Evolutionary conservation across 1,140 invertebrate genomes (phyloP), one percentile per base, ranked within the genome.

Genomic region (Cydia fagiglandana): DNA sequence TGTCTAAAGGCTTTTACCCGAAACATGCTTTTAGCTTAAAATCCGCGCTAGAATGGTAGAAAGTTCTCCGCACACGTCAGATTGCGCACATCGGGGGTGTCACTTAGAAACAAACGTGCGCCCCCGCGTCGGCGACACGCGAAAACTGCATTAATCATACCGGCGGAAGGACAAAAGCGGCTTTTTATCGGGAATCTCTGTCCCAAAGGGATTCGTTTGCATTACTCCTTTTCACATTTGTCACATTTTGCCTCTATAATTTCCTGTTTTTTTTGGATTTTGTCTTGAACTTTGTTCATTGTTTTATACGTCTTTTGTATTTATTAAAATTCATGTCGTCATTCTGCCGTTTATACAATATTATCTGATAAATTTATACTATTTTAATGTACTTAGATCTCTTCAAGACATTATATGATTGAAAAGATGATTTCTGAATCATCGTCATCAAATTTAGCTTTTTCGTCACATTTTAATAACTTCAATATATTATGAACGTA

Each of bases 141-240:
- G 80, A 78, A 80, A 80, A 85, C 77, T 80, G 79, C 81, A 87
- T 87, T 86, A 86, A 87, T 87, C 84, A 86, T 86, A 81, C 75
- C 47, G 66, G 79, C 78, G 78, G 76, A 75, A 84, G 82, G 79
- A 85, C 81, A 85, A 87, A 81, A 75, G 80, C 79, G 79, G 73
- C 80, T 82, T 87, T 86, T 83, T 82, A 83, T 82, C 75, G 56
- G 75, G 75, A 79, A 81, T 80, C 81, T 75, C 79, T 79, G 79
- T 83, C 80, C 80, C 80, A 68, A 73, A 79, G 82, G 82, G 81
- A 80, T 80, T 75, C 75, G 75, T 79, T 70, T 77, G 77, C 73
- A 74, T 66, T 75, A 79, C 79, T 76, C 80, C 78, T 79, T 83
- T 80, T 81, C 80, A 79, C 80, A 85, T 84, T 84, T 81, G 73